A percentile compares a stretch with the other conserved stretches of the same genome.
phyloP scores from a whole-genome alignment of 2,888 invertebrate species.

The Cantharis flavilabris region DNA sequence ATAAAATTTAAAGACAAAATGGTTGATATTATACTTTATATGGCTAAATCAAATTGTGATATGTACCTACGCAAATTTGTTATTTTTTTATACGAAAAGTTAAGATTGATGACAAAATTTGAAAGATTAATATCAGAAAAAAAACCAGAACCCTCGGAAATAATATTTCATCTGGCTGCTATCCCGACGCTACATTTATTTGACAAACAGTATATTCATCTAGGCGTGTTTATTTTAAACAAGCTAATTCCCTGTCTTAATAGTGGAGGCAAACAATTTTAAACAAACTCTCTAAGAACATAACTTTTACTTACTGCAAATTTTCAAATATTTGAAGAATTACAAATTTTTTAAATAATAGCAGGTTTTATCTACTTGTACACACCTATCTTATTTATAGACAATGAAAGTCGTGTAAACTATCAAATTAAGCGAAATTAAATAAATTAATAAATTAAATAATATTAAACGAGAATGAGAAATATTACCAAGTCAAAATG shows the following conservation, averaged over 20 bases:
- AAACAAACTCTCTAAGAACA: background rate
- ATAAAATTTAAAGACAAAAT: constrained; percentile 34
- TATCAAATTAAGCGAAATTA: no score
- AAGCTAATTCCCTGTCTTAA: constrained; percentile 24
- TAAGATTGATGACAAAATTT: constrained; percentile 10
- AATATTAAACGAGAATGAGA: no score
- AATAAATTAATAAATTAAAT: no score
- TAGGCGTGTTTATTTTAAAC: constrained; percentile 30
- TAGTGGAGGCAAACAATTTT: constrained; percentile 7
- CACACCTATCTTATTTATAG: no score
- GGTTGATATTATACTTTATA: constrained; percentile 11
- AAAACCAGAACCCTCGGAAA: constrained; percentile 35
- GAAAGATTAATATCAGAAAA: constrained; percentile 23
- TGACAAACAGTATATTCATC: constrained; percentile 39
- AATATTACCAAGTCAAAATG: no score
- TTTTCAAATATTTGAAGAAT: background rate
- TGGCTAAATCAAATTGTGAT: background rate
- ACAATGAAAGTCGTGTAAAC: no score
- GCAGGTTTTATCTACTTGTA: no score
- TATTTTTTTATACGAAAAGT: background rate
- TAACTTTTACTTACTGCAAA: background rate
- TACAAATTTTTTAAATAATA: background rate
- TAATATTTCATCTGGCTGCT: constrained; percentile 36
- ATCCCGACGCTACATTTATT: constrained; percentile 38
- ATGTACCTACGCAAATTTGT: background rate